Evolutionary conservation across 2,797 vertebrate species (phyloP), one percentile per base, ranked within the genome.

Genomic region (Leuciscus waleckii): DNA sequence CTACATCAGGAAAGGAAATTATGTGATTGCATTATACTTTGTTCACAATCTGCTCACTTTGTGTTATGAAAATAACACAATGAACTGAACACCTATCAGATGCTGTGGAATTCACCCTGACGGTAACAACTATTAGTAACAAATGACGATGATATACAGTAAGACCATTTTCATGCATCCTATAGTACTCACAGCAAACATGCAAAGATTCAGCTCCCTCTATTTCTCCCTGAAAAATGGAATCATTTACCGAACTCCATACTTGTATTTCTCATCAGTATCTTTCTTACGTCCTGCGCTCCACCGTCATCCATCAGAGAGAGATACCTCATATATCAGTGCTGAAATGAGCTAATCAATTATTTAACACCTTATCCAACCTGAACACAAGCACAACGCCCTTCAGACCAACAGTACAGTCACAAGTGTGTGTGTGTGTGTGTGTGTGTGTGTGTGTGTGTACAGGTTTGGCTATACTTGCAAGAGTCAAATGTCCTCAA

Each of bases 271-370:
- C 58, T 61, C 51, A 61, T 83, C 73, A 83, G 71, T 65, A 68
- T 65, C 71, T 54, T 76, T 81, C 51, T 39, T 79, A 49, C 54
- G 54, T 70, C 54, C 54, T 46, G 68, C 35, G 16, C 54, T 79
- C 21, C 78, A 81, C 83, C 89, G 86, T 83, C 93, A 95, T 95
- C 94, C 95, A 95, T 95, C 94, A 94, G 90, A 76, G 88, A 93
- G 90, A 93, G 89, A 92, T 71, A 88, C 88, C 88, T 90, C 90
- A 93, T 93, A 92, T 92, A 94, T 96, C 94, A 95, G 88, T 84
- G 88, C 91, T 89, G 89, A 94, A 96, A 96, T 96, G 89, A 95
- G 90, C 90, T 93, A 91, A 94, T 96, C 91, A 96, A 95, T 96
- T 93, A 96, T 96, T 96, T 93, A 96, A 91, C 79, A 87, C 85